Percentiles rank a stretch among this genome's conserved stretches.
These are phyloP conservation scores for Hylomyscus alleni DNA, from an alignment of 2,797 vertebrate species.

Conservation along the genomic window DNA sequence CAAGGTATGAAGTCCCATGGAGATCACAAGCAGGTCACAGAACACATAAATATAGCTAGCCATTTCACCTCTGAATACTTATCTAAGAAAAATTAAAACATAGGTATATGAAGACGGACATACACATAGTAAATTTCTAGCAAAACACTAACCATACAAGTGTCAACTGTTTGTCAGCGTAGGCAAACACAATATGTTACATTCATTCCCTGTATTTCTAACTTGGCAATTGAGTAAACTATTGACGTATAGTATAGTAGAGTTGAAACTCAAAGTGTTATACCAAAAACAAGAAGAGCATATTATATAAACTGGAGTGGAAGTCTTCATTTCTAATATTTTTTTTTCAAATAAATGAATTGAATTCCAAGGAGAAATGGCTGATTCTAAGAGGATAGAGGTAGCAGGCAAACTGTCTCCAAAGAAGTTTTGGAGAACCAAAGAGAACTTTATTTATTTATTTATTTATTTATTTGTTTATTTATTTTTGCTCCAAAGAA, in stretches of 20 bases:
- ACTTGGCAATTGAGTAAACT: not conserved
- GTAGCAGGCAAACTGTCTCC: not conserved
- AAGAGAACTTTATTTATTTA: not conserved
- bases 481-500: not conserved
- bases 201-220: not conserved
- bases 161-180: slow-evolving; percentile 23
- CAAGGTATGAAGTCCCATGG: not conserved
- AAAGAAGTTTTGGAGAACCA: not conserved
- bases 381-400: not conserved
- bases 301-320: not conserved
- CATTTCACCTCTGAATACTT: slow-evolving; percentile 22
- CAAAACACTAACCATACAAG: not conserved
- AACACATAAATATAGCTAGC: not conserved
- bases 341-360: not conserved
- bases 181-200: not conserved
- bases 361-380: not conserved
- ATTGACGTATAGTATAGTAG: not conserved
- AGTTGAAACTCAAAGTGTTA: slow-evolving; percentile 13
- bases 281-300: slow-evolving; percentile 28
- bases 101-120: not conserved
- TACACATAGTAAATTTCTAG: not conserved
- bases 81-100: not conserved
- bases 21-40: not conserved
- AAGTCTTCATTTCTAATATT: slow-evolving; percentile 16
- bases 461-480: too few relatives aligned